Evolutionary conservation across 2,797 vertebrate genomes (phyloP).

Genomic region (Melanotaenia pygmaea): DNA sequence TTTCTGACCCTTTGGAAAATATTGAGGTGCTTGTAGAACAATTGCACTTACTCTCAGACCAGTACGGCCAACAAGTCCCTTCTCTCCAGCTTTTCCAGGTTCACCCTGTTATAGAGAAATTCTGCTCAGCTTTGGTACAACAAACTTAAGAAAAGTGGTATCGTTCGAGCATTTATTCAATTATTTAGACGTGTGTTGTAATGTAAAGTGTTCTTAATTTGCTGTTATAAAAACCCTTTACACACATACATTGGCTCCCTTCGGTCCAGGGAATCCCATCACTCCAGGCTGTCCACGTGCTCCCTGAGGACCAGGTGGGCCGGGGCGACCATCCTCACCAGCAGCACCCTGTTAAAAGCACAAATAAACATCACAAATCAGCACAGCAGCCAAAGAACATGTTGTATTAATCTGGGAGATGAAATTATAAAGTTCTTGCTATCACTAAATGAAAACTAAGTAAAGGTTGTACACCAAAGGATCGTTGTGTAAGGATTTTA

Average conservation of each 20-base stretch:
- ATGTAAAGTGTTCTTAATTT: neutral
- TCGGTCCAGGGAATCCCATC: constrained; percentile 99
- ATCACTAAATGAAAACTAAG: neutral
- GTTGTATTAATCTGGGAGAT: neutral
- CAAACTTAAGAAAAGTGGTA: neutral
- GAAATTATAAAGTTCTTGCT: neutral
- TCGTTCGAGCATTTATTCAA: neutral
- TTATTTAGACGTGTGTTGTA: neutral
- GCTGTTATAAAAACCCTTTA: constrained; percentile 14
- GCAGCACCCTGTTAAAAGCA: constrained; percentile 84
- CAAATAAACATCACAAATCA: constrained; percentile 25
- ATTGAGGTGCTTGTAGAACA: neutral
- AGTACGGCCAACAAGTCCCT: constrained; percentile 90
- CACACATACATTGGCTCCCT: constrained; percentile 92
- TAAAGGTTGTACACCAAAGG: neutral
- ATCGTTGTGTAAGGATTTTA: neutral
- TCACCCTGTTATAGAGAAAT: constrained; percentile 86
- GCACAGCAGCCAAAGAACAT: neutral
- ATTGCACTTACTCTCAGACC: constrained; percentile 90
- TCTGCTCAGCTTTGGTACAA: neutral
- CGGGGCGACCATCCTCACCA: constrained; percentile 96
- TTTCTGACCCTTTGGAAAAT: constrained; percentile 3
- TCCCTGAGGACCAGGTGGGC: constrained; percentile 94
- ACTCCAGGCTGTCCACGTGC: constrained; percentile 96
- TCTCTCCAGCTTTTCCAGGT: constrained; percentile 93